Evolutionary conservation across 2,888 invertebrate genomes (phyloP), one percentile per base, ranked within the genome.

Genomic region (Zelleria hepariella): DNA sequence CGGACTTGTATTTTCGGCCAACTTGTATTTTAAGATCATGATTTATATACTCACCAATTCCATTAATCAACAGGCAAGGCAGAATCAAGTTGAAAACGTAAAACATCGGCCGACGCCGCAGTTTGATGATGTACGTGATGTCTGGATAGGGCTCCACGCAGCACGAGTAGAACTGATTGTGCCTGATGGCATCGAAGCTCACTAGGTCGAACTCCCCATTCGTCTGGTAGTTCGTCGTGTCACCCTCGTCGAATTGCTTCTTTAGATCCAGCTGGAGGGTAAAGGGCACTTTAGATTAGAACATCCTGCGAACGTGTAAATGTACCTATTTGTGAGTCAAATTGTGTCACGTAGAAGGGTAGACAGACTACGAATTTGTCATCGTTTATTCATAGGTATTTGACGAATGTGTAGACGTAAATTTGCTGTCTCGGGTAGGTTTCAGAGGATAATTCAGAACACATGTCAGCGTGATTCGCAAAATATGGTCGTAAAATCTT

Each of bases 191-290:
- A 0, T 93, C 92, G 74, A 95, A 95, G 73, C 93, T 93, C 63
- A 94, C 91, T 66, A 97, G 84, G 75, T 95, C 94, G 82, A 96
- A 97, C 81, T 97, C 97, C 1, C 96, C 96, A 77, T 96, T 97
- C n/a, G 94, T 93, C 74, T 96, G 95, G 80, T 96, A 97, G 86
- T 96, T 96, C 66, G 94, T 94, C 58, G 94, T 92, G 80, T 97
- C 96, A 0, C 96, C 96, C 71, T 93, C 92, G 71, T 94, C 93
- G 58, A 94, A 93, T 72, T 94, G 94, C 70, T 94, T 92, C 64
- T 92, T 91, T 57, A 96, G 78, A 72, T 95, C 94, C 72, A 95
- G 82, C 94, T 95, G 80, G 8, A 73, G 69, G 21, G 20, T 25
- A 4, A 25, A 53, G 10, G 53, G 53, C 6, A 10, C 5, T 32